Conservation (phyloP, 2,113 vertebrate species). For the Grammomys surdaster region DNA sequence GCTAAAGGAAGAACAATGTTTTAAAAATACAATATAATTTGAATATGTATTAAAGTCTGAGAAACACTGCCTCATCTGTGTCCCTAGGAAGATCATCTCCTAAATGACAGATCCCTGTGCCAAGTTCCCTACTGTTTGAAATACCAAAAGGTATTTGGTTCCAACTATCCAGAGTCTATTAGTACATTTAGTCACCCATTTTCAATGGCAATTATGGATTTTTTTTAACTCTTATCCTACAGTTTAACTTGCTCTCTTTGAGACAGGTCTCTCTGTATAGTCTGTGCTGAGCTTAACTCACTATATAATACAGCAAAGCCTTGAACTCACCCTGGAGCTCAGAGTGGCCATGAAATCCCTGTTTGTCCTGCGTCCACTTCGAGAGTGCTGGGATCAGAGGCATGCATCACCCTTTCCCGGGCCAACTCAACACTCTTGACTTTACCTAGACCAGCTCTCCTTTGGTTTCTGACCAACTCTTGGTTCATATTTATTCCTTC, state of each 20-base stretch:
- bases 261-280: background rate
- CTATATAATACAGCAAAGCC: background rate
- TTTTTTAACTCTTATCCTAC: background rate
- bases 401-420: background rate
- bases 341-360: background rate
- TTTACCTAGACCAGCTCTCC: slow-evolving; percentile 2
- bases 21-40: background rate
- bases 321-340: background rate
- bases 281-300: background rate
- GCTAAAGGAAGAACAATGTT: background rate
- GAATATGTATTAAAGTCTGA: background rate
- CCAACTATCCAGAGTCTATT: background rate
- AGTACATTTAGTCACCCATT: background rate
- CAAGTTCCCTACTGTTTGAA: slow-evolving; percentile 11
- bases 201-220: background rate
- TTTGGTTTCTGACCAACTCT: background rate
- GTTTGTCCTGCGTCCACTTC: background rate
- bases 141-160: background rate
- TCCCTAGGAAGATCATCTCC: background rate
- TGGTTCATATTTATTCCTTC: background rate
- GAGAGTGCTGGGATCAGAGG: background rate
- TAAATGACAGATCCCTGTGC: background rate
- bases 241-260: background rate
- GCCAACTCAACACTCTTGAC: background rate
- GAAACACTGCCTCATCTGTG: background rate